phyloP scores from a whole-genome alignment of 2,888 invertebrate species.

The Syrista parreyssii region DNA sequence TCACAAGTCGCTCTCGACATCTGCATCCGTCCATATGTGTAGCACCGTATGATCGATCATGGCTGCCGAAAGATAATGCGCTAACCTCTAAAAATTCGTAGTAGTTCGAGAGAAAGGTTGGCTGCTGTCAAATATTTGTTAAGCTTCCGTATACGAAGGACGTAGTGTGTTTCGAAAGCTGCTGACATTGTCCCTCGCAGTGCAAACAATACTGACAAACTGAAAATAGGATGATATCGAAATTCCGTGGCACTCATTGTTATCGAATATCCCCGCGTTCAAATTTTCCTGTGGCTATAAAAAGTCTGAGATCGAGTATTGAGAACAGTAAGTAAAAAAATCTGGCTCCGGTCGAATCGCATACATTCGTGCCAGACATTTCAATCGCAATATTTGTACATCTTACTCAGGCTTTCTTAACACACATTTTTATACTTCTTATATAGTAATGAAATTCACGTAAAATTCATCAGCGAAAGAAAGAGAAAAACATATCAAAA shows the following conservation, averaged over 20 bases:
- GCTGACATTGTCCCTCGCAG: neutral
- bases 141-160: neutral
- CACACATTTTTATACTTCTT: too few relatives aligned
- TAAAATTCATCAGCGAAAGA: neutral
- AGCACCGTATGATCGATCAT: neutral
- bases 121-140: neutral
- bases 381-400: too few relatives aligned
- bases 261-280: neutral
- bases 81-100: neutral
- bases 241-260: neutral
- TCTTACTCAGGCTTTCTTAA: too few relatives aligned
- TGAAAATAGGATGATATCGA: neutral
- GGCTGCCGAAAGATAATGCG: neutral
- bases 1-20: neutral
- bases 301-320: too few relatives aligned
- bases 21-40: neutral
- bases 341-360: too few relatives aligned
- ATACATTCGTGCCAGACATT: too few relatives aligned
- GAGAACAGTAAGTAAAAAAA: too few relatives aligned
- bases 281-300: too few relatives aligned
- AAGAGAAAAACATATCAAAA: neutral
- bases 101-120: neutral
- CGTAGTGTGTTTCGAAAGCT: neutral
- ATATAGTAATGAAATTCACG: neutral
- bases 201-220: neutral